A percentile compares a stretch with the other conserved stretches of the same genome.
These are phyloP conservation scores for Oreotrochilus melanogaster DNA, from an alignment of 2,113 vertebrate species.

Conservation along the genomic window DNA sequence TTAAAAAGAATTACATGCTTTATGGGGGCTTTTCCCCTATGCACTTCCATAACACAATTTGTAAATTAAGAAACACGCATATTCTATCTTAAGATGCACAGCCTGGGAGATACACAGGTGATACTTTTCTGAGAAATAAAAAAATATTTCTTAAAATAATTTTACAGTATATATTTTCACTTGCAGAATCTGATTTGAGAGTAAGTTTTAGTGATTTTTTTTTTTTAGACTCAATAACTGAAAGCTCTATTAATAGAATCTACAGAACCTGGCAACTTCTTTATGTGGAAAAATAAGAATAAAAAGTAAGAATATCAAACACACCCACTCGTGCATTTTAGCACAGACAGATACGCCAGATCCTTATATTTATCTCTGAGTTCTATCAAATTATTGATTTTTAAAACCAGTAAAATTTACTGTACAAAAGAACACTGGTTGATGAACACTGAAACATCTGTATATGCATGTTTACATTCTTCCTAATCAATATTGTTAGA, in stretches of 20 bases:
- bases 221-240: background rate
- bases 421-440: background rate
- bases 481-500: background rate
- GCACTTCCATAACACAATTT: background rate
- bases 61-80: background rate
- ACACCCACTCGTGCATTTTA: background rate
- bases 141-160: background rate
- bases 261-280: background rate
- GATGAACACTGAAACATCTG: background rate
- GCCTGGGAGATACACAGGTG: background rate
- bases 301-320: background rate
- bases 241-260: background rate
- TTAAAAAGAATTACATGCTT: background rate
- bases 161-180: background rate
- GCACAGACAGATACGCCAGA: background rate
- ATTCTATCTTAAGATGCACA: background rate
- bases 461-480: background rate
- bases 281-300: background rate
- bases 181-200: background rate
- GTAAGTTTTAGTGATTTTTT: background rate
- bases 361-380: background rate
- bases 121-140: background rate
- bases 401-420: background rate
- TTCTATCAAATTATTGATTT: background rate
- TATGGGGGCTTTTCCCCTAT: background rate